These are phyloP conservation scores for Prunella himalayana DNA, from an alignment of 2,113 vertebrate genomes.

Conservation along the genomic window DNA sequence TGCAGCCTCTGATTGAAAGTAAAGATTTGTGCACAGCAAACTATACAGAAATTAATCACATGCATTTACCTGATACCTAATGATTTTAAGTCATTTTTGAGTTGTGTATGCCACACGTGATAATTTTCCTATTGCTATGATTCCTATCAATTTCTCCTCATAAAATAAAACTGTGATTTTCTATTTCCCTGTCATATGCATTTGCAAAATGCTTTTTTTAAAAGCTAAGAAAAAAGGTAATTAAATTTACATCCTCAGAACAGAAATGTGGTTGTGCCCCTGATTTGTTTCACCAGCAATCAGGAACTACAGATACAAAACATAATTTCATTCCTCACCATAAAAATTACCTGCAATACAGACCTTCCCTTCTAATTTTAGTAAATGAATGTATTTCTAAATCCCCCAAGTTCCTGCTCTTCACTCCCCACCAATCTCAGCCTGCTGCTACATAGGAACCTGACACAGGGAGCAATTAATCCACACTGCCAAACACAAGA, in stretches of 20 bases:
- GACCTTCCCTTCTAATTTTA: background rate
- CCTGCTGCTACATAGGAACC: conserved; percentile 10
- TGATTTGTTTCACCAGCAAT: background rate
- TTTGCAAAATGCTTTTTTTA: background rate
- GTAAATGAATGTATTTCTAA: background rate
- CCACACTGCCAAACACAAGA: conserved; percentile 65
- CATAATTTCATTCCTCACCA: background rate
- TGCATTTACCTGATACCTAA: background rate
- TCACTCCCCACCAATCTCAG: background rate
- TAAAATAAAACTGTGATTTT: background rate
- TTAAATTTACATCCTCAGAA: background rate
- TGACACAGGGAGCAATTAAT: conserved; percentile 69
- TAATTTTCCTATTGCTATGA: background rate
- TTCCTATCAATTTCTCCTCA: background rate
- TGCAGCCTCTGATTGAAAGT: background rate
- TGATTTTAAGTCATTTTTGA: background rate
- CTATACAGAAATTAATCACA: background rate
- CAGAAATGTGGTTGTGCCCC: background rate
- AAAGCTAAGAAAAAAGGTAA: background rate
- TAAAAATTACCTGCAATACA: background rate
- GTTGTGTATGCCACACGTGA: background rate
- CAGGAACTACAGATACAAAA: background rate
- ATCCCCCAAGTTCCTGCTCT: background rate
- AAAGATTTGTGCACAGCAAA: background rate
- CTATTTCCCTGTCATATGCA: background rate